Evolutionary conservation across 2,888 invertebrate species (phyloP).

Genomic region (Caenorhabditis sp.): DNA sequence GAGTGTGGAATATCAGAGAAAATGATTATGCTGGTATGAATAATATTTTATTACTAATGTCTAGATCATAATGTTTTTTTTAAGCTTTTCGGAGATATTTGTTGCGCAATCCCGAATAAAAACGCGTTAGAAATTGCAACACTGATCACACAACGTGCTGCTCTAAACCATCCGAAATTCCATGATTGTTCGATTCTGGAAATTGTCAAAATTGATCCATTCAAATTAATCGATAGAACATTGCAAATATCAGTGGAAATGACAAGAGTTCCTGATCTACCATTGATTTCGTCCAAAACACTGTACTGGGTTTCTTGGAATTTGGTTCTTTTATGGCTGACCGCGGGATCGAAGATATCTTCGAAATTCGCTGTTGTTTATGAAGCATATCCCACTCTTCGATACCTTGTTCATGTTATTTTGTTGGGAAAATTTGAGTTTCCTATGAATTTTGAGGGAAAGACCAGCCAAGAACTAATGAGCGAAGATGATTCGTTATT

Average conservation of each 20-base stretch:
- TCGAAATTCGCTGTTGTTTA: conserved; percentile 15
- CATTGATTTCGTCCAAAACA: conserved; percentile 3
- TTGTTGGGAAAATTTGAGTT: conserved; percentile 22
- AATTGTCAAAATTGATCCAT: conserved; percentile 6
- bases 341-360: conserved; percentile 12
- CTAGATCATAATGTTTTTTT: no score
- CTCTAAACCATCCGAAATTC: conserved; percentile 7
- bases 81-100: conserved; percentile 14
- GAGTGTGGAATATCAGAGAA: conserved; percentile 39
- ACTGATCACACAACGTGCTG: conserved; percentile 21
- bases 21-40: conserved; percentile 19
- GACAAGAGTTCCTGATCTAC: neutral
- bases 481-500: conserved; percentile 7
- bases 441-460: conserved; percentile 28
- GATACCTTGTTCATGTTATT: conserved; percentile 19
- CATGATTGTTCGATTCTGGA: neutral
- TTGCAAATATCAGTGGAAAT: conserved; percentile 17
- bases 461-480: conserved; percentile 3
- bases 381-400: conserved; percentile 13
- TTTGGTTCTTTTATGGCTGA: conserved; percentile 25
- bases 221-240: conserved; percentile 19
- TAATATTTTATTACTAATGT: neutral
- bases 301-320: conserved; percentile 26
- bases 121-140: conserved; percentile 12
- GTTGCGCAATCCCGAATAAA: conserved; percentile 4